Conservation (phyloP, 2,888 invertebrate genomes). For the Caenorhabditis doughertyi region DNA sequence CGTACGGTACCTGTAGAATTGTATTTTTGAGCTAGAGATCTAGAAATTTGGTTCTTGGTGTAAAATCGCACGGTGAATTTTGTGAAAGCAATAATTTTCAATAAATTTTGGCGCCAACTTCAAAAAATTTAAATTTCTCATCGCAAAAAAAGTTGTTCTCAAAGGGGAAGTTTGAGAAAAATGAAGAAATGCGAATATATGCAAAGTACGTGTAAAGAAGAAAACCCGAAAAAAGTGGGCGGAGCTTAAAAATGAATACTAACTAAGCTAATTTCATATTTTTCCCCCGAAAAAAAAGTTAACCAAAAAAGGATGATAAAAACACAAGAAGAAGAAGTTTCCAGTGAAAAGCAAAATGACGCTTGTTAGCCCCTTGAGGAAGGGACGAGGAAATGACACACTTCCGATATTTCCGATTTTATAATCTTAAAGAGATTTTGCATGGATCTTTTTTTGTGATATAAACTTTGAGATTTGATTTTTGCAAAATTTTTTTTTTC, state of each 20-base stretch:
- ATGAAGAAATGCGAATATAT: slow-evolving; percentile 14
- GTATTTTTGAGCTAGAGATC: slow-evolving; percentile 6
- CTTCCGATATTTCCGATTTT: slow-evolving; percentile 21
- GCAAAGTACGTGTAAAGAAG: slow-evolving; percentile 26
- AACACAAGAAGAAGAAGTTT: slow-evolving; percentile 16
- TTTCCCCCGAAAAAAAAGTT: background rate
- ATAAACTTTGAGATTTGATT: background rate
- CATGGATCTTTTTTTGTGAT: background rate
- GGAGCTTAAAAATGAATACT: too few relatives aligned
- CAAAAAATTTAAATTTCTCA: too few relatives aligned
- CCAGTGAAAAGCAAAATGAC: slow-evolving; percentile 5
- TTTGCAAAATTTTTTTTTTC: too few relatives aligned
- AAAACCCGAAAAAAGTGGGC: slow-evolving; percentile 1
- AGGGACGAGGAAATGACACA: slow-evolving; percentile 34
- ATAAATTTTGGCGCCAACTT: too few relatives aligned
- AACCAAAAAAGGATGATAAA: too few relatives aligned
- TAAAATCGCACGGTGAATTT: background rate
- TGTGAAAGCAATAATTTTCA: too few relatives aligned
- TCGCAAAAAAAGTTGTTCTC: too few relatives aligned
- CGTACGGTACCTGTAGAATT: background rate
- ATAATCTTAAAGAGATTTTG: background rate
- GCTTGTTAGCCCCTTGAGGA: slow-evolving; percentile 43
- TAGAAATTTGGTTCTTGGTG: background rate
- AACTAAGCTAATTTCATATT: slow-evolving; percentile 41
- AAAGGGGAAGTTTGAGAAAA: background rate